Evolutionary conservation across 1,140 invertebrate genomes (phyloP), one percentile per base, ranked within the genome.

Genomic region (Brachionus asplanchnoidis): DNA sequence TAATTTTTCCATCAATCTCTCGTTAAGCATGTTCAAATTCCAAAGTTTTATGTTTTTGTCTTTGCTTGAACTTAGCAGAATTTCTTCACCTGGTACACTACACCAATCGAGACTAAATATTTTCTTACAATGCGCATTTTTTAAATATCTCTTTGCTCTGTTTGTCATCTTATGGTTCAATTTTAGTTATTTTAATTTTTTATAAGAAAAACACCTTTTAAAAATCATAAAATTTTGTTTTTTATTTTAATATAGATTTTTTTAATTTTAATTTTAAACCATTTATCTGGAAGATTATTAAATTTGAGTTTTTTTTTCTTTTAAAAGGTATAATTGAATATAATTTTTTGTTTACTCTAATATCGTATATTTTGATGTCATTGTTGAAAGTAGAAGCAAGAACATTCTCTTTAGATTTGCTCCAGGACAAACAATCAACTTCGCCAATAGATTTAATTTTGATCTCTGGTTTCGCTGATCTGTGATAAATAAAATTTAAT

Each of bases 1-100:
- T 50, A 77, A 50, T 50, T 50, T 77, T 50, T 77, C 73, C 73
- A 77, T 77, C 9, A 77, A 46, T 26, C 46, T 46, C 42, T 77
- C 73, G 32, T 77, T 77, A n/a, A 77, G 8, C 73, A 77, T 77
- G 17, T 77, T 77, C 17, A 77, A 77, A 28, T 77, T 77, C 73
- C 73, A 77, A 5, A 77, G 26, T 77, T 77, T 77, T 9, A 77
- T 77, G 20, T 26, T 50, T 50, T 32, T 46, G 42, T 77, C 73
- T 50, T 50, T 77, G 11, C 73, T 26, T n/a, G 73, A 50, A n/a
- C 73, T 77, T n/a, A 77, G 20, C 11, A 77, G n/a, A 50, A 77
- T 50, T 50, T 77, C 73, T 77, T 77, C 73, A 77, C 73, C 42
- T 0, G 73, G 73, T 11, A 26, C 26, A 50, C 26, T 50, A 46